These are phyloP conservation scores for Diacarnus erythraeanus DNA, from an alignment of 37 sponge, comb jelly and placozoan genomes.

Conservation along the genomic window DNA sequence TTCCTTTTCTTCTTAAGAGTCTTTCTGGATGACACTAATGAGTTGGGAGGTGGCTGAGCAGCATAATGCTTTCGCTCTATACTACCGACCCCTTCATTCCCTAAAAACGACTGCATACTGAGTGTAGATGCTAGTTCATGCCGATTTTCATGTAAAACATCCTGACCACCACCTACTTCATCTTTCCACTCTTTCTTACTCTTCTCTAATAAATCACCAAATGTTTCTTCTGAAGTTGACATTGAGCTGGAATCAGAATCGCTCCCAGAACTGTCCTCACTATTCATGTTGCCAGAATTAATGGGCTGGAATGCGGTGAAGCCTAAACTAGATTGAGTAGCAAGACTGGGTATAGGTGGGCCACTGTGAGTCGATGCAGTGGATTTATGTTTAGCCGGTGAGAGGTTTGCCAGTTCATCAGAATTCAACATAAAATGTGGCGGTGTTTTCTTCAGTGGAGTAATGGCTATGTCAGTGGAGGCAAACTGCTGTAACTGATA, in stretches of 20 bases:
- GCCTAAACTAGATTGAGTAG: slow-evolving; percentile 4
- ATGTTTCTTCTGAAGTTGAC: slow-evolving; percentile 26
- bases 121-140: neutral
- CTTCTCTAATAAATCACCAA: neutral
- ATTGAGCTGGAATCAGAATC: slow-evolving; percentile 38
- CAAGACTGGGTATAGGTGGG: neutral
- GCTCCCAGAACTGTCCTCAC: slow-evolving; percentile 12
- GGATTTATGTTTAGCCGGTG: slow-evolving; percentile 6
- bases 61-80: neutral
- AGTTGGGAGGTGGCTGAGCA: neutral
- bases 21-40: too few relatives aligned
- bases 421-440: neutral
- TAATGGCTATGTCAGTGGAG: slow-evolving; percentile 5
- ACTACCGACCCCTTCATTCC: neutral
- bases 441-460: slow-evolving; percentile 52
- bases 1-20: neutral
- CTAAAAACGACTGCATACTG: neutral
- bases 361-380: neutral
- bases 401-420: slow-evolving; percentile 24
- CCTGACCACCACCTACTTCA: neutral
- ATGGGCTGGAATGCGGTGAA: neutral
- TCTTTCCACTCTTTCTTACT: neutral
- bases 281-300: neutral
- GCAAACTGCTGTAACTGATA: neutral
- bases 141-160: neutral